Percentiles rank a stretch among this genome's conserved stretches.
Conservation (phyloP, 2,888 invertebrate genomes). For the Cryptus viduatorius region DNA sequence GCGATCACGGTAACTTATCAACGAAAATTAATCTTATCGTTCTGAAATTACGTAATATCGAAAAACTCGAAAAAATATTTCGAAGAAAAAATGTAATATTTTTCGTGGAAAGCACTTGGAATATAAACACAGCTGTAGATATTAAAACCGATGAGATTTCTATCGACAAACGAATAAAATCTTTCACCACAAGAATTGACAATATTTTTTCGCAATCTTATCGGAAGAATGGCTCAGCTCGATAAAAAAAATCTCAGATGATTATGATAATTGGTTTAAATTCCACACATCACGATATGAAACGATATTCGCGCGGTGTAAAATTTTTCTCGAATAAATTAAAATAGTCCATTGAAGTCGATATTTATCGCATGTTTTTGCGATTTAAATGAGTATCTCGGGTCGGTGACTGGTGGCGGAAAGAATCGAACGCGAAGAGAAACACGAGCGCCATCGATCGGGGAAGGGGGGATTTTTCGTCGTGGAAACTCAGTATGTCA, state of each 20-base stretch:
- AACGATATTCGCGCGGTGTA: neutral
- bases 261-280: too few relatives aligned
- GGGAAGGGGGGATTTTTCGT: constrained; percentile 1
- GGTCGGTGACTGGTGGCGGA: constrained; percentile 5
- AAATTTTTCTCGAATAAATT: neutral
- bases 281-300: neutral
- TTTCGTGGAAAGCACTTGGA: neutral
- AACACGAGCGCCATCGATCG: constrained; percentile 4
- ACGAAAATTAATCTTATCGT: constrained; percentile 23
- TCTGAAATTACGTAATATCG: neutral
- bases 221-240: too few relatives aligned
- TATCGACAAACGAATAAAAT: neutral
- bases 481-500: neutral
- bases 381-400: neutral
- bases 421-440: neutral
- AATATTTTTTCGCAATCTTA: neutral
- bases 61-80: neutral
- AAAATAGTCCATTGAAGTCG: neutral
- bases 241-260: too few relatives aligned
- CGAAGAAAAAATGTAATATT: neutral
- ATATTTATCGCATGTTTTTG: neutral
- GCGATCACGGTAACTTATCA: neutral
- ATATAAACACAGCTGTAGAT: neutral
- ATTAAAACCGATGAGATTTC: neutral
- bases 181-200: neutral